Conservation (phyloP, 2,797 vertebrate genomes). For the Xenopus petersii region DNA sequence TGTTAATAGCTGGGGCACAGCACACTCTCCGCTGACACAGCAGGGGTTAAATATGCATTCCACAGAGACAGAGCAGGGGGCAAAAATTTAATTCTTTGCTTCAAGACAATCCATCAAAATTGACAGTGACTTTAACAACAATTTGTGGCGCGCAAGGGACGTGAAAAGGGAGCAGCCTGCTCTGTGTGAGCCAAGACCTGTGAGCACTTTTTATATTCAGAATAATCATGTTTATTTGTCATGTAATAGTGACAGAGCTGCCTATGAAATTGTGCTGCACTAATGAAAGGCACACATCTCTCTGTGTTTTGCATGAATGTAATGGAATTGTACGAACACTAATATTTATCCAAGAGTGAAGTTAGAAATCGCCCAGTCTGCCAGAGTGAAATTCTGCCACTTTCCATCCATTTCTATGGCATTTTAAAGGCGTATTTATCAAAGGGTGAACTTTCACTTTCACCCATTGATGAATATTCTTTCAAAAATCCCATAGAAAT, state of each 20-base stretch:
- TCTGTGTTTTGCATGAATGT: not conserved
- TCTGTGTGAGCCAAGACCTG: conserved; percentile 75
- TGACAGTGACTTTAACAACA: conserved; percentile 78
- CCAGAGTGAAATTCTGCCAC: no score
- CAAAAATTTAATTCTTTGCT: conserved; percentile 81
- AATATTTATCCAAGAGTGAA: no score
- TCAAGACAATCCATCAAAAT: conserved; percentile 87
- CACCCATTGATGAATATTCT: no score
- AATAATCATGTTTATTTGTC: conserved; percentile 55
- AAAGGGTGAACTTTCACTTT: no score
- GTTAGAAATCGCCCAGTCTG: no score
- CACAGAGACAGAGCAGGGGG: conserved; percentile 73
- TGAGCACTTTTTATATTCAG: conserved; percentile 43
- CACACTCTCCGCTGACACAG: conserved; percentile 61
- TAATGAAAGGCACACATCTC: not conserved
- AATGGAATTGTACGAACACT: not conserved
- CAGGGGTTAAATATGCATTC: conserved; percentile 67
- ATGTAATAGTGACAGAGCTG: conserved; percentile 38
- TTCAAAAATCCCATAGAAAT: no score
- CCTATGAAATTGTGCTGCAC: not conserved
- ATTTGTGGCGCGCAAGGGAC: conserved; percentile 74
- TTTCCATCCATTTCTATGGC: no score
- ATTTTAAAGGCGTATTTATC: no score
- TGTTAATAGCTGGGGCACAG: conserved; percentile 61
- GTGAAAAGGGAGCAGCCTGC: conserved; percentile 76